Evolutionary conservation across 2,113 vertebrate genomes (phyloP).

Genomic region (Climacteris rufus): DNA sequence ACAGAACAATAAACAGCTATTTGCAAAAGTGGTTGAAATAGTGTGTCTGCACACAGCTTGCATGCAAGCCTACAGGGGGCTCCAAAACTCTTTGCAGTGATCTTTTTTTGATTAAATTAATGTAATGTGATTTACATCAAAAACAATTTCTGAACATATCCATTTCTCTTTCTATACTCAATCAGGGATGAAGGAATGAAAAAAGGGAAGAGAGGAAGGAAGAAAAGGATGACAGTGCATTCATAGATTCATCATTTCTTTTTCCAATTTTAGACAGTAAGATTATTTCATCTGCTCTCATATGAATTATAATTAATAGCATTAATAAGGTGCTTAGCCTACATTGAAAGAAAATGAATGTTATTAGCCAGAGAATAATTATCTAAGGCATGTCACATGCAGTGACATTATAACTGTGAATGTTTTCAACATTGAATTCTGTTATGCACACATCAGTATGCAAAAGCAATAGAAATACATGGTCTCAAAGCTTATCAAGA

Average conservation of each 20-base stretch:
- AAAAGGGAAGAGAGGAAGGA: not conserved
- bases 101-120: not conserved
- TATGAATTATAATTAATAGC: slow-evolving; percentile 26
- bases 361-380: slow-evolving; percentile 36
- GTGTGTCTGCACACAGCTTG: not conserved
- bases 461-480: not conserved
- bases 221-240: not conserved
- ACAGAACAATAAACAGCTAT: not conserved
- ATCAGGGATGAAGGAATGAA: not conserved
- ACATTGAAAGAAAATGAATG: slow-evolving; percentile 42
- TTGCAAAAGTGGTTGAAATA: not conserved
- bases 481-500: not conserved
- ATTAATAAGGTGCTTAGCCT: slow-evolving; percentile 40
- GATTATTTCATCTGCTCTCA: slow-evolving; percentile 29
- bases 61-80: not conserved
- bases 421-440: not conserved
- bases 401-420: not conserved
- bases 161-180: not conserved
- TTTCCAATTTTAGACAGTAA: not conserved
- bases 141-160: not conserved
- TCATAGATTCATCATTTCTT: not conserved
- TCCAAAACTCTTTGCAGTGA: slow-evolving; percentile 38
- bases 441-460: not conserved
- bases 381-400: not conserved
- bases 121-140: slow-evolving; percentile 2